These are phyloP conservation scores for Varroa destructor DNA, from an alignment of 1,140 invertebrate genomes.

Conservation along the genomic window DNA sequence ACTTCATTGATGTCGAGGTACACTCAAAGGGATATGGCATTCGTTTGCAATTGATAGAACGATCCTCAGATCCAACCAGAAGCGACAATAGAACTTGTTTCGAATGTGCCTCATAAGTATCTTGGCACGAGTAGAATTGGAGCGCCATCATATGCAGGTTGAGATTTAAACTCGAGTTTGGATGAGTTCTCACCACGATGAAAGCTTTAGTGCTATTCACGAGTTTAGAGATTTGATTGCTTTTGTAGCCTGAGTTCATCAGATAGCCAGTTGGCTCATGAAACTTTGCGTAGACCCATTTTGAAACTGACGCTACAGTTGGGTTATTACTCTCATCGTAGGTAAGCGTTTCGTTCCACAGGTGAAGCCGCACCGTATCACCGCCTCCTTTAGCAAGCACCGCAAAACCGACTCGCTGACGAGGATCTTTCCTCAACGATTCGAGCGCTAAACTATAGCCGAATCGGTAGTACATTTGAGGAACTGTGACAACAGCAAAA, in stretches of 20 bases:
- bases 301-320: not conserved
- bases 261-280: not conserved
- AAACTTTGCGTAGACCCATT: slow-evolving; percentile 1
- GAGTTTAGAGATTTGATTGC: not conserved
- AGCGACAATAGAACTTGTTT: slow-evolving; percentile 1
- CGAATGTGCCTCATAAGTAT: not conserved
- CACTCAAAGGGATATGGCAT: not conserved
- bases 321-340: not conserved
- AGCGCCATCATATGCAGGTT: not conserved
- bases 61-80: not conserved
- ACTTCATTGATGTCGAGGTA: not conserved
- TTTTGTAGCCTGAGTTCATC: slow-evolving; percentile 17
- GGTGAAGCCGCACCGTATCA: not conserved
- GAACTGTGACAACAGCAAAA: slow-evolving; percentile 5
- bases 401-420: slow-evolving; percentile 14
- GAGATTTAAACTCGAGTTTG: not conserved
- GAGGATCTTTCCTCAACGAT: slow-evolving; percentile 6
- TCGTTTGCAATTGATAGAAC: not conserved
- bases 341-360: not conserved
- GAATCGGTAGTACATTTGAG: not conserved
- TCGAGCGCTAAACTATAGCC: slow-evolving; percentile 7
- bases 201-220: slow-evolving; percentile 12
- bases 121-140: not conserved
- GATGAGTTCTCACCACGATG: not conserved
- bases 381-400: not conserved